Percentiles rank a stretch among this genome's conserved stretches.
Conservation (phyloP, 2,888 invertebrate species). For the Volucella inanis region DNA sequence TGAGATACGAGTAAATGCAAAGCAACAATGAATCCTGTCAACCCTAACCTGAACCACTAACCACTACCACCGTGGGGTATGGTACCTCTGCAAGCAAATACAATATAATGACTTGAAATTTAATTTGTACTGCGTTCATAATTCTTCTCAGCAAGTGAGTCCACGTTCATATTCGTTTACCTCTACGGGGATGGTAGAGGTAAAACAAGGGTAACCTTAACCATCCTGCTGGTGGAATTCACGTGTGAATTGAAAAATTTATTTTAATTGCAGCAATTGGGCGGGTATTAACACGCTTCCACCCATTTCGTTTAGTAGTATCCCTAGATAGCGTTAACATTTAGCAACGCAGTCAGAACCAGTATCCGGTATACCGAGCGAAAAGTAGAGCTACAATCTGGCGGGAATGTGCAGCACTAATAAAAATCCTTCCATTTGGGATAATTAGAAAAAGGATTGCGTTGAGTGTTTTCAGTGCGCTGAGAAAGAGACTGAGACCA, state of each 20-base stretch:
- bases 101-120: slow-evolving; percentile 68
- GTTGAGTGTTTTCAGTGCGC: neutral
- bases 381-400: too few relatives aligned
- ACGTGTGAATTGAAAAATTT: slow-evolving; percentile 67
- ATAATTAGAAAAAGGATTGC: slow-evolving; percentile 73
- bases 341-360: neutral
- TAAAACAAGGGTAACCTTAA: slow-evolving; percentile 15
- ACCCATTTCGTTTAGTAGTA: slow-evolving; percentile 24
- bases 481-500: too few relatives aligned
- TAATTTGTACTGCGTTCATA: slow-evolving; percentile 68
- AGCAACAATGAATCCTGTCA: slow-evolving; percentile 27
- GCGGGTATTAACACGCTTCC: slow-evolving; percentile 63
- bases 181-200: neutral
- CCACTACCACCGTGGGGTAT: neutral
- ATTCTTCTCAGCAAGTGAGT: slow-evolving; percentile 28
- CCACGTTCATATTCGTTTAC: neutral
- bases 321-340: slow-evolving; percentile 8
- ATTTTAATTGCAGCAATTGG: slow-evolving; percentile 74
- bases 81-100: slow-evolving; percentile 30
- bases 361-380: neutral
- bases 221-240: slow-evolving; percentile 29
- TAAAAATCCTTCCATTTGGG: slow-evolving; percentile 70
- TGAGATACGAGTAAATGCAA: slow-evolving; percentile 26
- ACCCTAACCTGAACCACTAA: neutral
- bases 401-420: slow-evolving; percentile 38